These are phyloP conservation scores for Elaphurus davidianus DNA, from an alignment of 2,113 vertebrate species.

Conservation along the genomic window DNA sequence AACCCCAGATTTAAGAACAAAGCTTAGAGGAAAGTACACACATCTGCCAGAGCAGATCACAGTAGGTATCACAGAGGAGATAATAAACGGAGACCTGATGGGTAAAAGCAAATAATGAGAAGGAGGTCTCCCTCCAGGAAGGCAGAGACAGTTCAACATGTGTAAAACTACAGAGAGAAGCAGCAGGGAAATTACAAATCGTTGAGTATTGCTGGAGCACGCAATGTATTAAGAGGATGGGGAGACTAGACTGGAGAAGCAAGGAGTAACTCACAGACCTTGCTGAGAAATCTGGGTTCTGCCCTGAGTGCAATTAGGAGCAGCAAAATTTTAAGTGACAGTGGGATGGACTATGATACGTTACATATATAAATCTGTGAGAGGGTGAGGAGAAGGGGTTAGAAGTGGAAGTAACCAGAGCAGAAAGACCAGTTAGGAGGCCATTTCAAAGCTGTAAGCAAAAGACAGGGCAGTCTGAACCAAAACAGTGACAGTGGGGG, in stretches of 20 bases:
- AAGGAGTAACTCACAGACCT: not conserved
- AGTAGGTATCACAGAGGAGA: not conserved
- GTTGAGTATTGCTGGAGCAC: not conserved
- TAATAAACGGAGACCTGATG: not conserved
- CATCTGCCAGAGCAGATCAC: not conserved
- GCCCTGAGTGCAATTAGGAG: not conserved
- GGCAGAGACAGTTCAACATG: not conserved
- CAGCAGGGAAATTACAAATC: not conserved
- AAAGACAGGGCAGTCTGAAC: not conserved
- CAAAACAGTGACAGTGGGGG: not conserved
- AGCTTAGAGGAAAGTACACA: not conserved
- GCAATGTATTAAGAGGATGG: not conserved
- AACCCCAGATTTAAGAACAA: slow-evolving; percentile 7
- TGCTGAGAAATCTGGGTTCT: not conserved
- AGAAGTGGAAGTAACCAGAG: not conserved
- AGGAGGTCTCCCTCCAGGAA: not conserved
- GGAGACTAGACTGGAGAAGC: not conserved
- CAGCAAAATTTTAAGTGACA: not conserved
- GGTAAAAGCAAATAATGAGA: not conserved
- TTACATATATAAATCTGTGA: not conserved
- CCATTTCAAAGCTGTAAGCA: not conserved
- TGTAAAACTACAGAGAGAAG: not conserved
- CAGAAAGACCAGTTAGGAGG: not conserved
- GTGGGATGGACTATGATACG: not conserved
- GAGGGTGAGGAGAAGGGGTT: not conserved